phyloP scores from a whole-genome alignment of 2,888 invertebrate genomes.

The Ophioninae sp. region DNA sequence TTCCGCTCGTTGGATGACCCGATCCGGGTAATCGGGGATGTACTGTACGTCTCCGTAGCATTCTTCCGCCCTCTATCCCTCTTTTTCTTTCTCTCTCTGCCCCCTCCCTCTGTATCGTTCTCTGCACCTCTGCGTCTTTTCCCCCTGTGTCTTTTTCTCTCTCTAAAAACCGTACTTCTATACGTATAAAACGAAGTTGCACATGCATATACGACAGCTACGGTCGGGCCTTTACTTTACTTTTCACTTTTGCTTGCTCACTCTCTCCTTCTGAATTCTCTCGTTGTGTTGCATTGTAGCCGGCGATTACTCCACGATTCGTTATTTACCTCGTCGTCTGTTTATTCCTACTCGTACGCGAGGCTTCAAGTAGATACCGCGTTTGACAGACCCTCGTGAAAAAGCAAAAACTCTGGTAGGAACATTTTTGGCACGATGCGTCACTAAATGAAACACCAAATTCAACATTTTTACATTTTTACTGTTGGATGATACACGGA shows the following conservation, averaged over 20 bases:
- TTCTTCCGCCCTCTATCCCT: neutral
- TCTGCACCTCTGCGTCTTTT: neutral
- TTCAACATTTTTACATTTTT: neutral
- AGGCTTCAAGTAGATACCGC: constrained; percentile 11
- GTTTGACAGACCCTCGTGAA: neutral
- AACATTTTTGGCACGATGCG: neutral
- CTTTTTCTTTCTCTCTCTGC: constrained; percentile 66
- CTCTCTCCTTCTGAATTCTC: constrained; percentile 13
- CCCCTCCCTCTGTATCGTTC: constrained; percentile 3
- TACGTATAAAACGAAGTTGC: constrained; percentile 59
- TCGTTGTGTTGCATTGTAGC: constrained; percentile 11
- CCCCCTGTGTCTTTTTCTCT: neutral
- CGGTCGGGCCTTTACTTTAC: constrained; percentile 29
- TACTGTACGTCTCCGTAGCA: constrained; percentile 69
- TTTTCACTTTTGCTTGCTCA: constrained; percentile 38
- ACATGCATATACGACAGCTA: constrained; percentile 26
- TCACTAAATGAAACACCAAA: too few relatives aligned
- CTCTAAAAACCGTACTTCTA: constrained; percentile 55
- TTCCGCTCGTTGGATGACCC: too few relatives aligned
- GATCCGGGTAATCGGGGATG: too few relatives aligned
- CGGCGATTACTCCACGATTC: constrained; percentile 65
- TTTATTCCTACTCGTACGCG: constrained; percentile 67
- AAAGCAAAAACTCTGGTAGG: neutral
- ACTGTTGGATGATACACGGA: neutral
- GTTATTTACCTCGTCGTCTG: constrained; percentile 70